Percentiles rank a stretch among this genome's conserved stretches.
Evolutionary conservation across 2,888 invertebrate genomes (phyloP).

Genomic region (Morpho achilles): DNA sequence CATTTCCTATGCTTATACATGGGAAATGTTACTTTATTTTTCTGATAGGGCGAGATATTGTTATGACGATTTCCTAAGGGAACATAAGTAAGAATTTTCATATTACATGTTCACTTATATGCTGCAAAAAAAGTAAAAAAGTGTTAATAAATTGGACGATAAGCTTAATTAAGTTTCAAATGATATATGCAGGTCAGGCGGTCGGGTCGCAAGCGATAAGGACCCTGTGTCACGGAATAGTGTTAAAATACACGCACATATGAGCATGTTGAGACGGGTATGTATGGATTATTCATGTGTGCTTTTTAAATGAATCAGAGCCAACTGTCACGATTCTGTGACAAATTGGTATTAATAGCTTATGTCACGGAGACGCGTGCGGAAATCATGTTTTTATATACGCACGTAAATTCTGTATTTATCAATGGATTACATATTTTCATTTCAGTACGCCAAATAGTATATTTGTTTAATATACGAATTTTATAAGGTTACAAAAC

Average conservation of each 20-base stretch:
- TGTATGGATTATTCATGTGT: conserved; percentile 12
- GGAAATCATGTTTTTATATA: conserved; percentile 1
- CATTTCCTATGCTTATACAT: too few relatives aligned
- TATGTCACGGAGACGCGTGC: conserved; percentile 1
- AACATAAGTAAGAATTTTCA: too few relatives aligned
- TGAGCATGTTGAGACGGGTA: neutral
- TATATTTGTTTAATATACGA: too few relatives aligned
- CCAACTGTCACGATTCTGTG: conserved; percentile 16
- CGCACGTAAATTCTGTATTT: neutral
- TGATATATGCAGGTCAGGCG: conserved; percentile 34
- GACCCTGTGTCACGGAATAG: conserved; percentile 27
- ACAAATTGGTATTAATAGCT: conserved; percentile 22
- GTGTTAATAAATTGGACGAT: conserved; percentile 2
- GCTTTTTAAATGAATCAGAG: conserved; percentile 18
- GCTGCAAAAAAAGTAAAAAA: neutral
- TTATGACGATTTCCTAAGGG: too few relatives aligned
- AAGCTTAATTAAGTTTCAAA: conserved; percentile 24
- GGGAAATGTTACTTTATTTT: too few relatives aligned
- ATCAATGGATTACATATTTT: too few relatives aligned
- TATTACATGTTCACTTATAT: neutral
- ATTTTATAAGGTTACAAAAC: too few relatives aligned
- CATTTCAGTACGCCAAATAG: too few relatives aligned
- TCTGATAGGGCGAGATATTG: too few relatives aligned
- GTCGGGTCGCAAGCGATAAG: conserved; percentile 34
- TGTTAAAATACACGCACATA: conserved; percentile 20